phyloP scores from a whole-genome alignment of 1,140 invertebrate genomes.

The Drosophila dunni region DNA sequence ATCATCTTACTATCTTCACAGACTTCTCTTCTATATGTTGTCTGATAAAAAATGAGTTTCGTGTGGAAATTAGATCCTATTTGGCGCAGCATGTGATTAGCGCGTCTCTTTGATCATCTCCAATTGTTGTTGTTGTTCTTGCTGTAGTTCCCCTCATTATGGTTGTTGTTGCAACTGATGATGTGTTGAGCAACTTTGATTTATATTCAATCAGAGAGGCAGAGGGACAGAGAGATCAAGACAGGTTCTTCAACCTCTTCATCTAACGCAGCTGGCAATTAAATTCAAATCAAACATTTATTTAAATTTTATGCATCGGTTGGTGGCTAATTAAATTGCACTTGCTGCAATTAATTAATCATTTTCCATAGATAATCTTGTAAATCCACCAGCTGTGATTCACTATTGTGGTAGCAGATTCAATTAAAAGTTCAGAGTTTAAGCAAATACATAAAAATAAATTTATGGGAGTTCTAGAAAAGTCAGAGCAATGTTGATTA shows the following conservation, averaged over 20 bases:
- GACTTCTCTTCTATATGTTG: conserved; percentile 12
- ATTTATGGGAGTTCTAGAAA: no score
- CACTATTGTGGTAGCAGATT: background rate
- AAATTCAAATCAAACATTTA: conserved; percentile 83
- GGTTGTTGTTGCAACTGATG: conserved; percentile 11
- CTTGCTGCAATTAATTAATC: conserved; percentile 29
- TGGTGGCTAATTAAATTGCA: conserved; percentile 75
- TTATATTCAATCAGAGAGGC: conserved; percentile 69
- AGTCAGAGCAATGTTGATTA: no score
- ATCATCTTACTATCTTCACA: conserved; percentile 11
- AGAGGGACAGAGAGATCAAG: conserved; percentile 15
- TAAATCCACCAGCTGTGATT: background rate
- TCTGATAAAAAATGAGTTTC: conserved; percentile 62
- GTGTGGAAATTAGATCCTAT: conserved; percentile 83
- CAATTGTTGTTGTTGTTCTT: conserved; percentile 14
- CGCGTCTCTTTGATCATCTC: conserved; percentile 70
- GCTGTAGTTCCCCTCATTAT: background rate
- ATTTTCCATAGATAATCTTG: background rate
- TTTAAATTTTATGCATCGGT: conserved; percentile 80
- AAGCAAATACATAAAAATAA: no score
- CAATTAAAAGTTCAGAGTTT: conserved; percentile 1
- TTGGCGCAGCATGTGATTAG: conserved; percentile 82
- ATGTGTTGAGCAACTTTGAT: conserved; percentile 64
- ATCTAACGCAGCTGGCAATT: conserved; percentile 52
- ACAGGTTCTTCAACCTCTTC: conserved; percentile 33